Evolutionary conservation across 2,797 vertebrate species (phyloP), one percentile per base, ranked within the genome.

Genomic region (Cossypha dichroa): DNA sequence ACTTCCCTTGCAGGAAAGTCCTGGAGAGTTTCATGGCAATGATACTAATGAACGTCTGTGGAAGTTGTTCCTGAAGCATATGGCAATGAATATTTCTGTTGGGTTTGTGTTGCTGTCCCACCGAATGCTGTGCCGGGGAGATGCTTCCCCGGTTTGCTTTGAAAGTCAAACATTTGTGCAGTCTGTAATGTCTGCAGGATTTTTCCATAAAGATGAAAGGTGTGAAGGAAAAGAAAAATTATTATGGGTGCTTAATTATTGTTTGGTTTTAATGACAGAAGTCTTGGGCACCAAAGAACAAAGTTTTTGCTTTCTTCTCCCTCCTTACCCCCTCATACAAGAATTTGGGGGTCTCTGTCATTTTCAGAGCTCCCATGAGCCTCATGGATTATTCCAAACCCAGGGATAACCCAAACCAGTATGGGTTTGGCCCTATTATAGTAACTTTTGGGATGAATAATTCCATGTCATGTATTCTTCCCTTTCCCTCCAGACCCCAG

Each of bases 41-140:
- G 92, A 26, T 46, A 25, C 79, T 93, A 95, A 93, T 93, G 91
- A 94, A 93, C 21, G 87, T 85, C 94, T 93, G 89, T 75, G 91
- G 86, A 62, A 88, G 64, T 77, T 4, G 19, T 77, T 91, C 68
- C 52, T 10, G 74, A 74, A 93, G 28, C 93, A 96, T 96, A 96
- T 95, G 95, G 96, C 75, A 19, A 58, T 85, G 94, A 93, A 91
- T 90, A 93, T 94, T 94, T 96, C 92, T 73, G 92, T 64, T 83
- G 96, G 62, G 94, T 72, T 88, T 34, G 70, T 74, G 76, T 55
- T 6, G 69, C 87, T 51, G 86, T 90, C 94, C 95, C 92, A 19
- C 63, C 6, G 4, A 90, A 76, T 16, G 90, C 85, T 63, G 69
- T 66, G 94, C 82, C 36, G 52, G 82, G 91, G 85, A 94, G 59